Conservation (phyloP, 35 echinoderm and acorn worm genomes). For the Acanthaster planci region DNA sequence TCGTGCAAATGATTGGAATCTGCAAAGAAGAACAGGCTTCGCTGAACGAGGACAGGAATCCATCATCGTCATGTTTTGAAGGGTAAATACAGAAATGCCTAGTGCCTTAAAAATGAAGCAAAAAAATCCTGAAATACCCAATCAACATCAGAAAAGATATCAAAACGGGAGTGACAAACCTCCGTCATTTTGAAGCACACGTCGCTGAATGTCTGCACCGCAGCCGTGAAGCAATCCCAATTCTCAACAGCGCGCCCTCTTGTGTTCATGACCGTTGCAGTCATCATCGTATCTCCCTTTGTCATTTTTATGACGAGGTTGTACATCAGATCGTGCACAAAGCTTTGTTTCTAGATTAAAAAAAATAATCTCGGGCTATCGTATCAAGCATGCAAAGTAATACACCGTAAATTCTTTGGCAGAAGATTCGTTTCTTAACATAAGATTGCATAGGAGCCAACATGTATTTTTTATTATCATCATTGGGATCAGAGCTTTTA, state of each 20-base stretch:
- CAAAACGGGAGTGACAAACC: background rate
- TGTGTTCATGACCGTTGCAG: background rate
- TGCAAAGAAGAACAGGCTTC: no score
- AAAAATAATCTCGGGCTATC: background rate
- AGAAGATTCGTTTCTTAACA: background rate
- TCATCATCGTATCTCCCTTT: background rate
- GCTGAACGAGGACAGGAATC: no score
- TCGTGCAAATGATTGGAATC: no score
- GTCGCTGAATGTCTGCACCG: background rate
- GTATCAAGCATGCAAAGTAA: background rate
- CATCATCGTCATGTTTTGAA: no score
- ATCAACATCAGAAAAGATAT: no score
- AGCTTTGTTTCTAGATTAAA: background rate
- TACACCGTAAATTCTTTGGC: background rate
- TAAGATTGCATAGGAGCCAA: background rate
- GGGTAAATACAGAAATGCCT: no score
- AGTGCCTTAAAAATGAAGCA: background rate
- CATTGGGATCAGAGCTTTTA: background rate
- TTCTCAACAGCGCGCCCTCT: background rate
- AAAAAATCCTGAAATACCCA: no score
- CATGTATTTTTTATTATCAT: background rate
- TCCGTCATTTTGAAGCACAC: background rate
- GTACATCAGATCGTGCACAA: background rate
- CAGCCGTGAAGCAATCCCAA: slow-evolving; percentile 1
- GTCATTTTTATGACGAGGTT: background rate